Percentiles rank a stretch among this genome's conserved stretches.
These are phyloP conservation scores for Staurois parvus DNA, from an alignment of 2,797 vertebrate species.

Conservation along the genomic window DNA sequence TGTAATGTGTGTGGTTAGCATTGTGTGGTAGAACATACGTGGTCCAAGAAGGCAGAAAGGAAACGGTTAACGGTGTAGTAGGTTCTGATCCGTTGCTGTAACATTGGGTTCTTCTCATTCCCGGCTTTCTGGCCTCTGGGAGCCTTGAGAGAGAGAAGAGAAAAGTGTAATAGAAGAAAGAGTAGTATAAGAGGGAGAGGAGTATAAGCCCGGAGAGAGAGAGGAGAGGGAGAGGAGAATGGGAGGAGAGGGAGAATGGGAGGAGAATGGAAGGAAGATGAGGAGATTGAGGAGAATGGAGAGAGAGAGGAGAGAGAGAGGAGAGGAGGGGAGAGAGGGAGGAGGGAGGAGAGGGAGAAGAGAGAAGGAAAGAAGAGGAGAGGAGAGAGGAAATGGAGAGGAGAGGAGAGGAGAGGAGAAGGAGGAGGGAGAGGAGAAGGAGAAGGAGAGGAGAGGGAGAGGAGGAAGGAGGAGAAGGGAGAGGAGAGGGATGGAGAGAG, in stretches of 20 bases:
- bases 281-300: neutral
- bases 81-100: slow-evolving; percentile 62
- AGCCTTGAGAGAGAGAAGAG: slow-evolving; percentile 4
- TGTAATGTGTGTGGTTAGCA: neutral
- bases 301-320: neutral
- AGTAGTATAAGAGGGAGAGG: neutral
- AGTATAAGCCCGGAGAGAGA: neutral
- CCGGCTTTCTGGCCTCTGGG: neutral
- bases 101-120: slow-evolving; percentile 32
- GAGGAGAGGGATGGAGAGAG: too few relatives aligned
- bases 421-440: too few relatives aligned
- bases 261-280: neutral
- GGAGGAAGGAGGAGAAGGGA: too few relatives aligned
- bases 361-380: neutral
- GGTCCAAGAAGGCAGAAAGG: slow-evolving; percentile 67
- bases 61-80: slow-evolving; percentile 67
- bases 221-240: neutral
- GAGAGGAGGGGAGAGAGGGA: too few relatives aligned
- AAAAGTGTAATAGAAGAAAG: neutral
- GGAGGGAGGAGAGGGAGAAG: neutral
- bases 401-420: too few relatives aligned
- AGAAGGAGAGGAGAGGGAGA: neutral
- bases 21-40: slow-evolving; percentile 59
- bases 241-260: neutral
- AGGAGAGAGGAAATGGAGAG: too few relatives aligned